Conservation (phyloP, 2,113 vertebrate species). For the Mixornis gularis region DNA sequence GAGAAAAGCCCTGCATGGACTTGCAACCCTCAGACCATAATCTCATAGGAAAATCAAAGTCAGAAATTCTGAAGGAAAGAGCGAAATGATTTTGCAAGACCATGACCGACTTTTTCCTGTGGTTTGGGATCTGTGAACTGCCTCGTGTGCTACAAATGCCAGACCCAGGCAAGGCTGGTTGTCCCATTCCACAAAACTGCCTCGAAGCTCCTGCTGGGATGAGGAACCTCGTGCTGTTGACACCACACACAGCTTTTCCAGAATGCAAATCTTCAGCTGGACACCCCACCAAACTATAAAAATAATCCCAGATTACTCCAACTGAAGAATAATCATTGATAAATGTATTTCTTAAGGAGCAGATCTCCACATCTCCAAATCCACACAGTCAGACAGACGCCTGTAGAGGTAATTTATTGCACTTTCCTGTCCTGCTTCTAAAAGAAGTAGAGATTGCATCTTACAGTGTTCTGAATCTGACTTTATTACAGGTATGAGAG, state of each 20-base stretch:
- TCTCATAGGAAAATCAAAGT: not conserved
- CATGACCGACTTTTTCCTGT: not conserved
- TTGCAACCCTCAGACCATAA: not conserved
- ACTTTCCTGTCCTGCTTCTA: not conserved
- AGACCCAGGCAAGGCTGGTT: not conserved
- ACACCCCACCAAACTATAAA: not conserved
- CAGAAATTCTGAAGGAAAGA: not conserved
- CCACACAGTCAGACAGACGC: not conserved
- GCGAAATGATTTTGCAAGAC: not conserved
- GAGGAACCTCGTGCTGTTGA: not conserved
- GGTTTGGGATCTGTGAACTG: not conserved
- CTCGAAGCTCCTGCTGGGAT: not conserved
- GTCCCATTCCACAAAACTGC: rapidly evolving
- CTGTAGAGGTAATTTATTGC: not conserved
- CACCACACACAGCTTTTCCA: not conserved
- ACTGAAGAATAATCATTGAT: not conserved
- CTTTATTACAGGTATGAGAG: constrained; percentile 21
- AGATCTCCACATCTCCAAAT: not conserved
- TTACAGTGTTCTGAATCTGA: not conserved
- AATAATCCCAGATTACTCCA: not conserved
- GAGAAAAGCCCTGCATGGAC: rapidly evolving
- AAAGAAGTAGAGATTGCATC: not conserved
- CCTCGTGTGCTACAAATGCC: not conserved
- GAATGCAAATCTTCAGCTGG: not conserved
- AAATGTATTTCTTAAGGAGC: not conserved